These are phyloP conservation scores for Eristalis pertinax DNA, from an alignment of 2,888 invertebrate genomes.

Conservation along the genomic window DNA sequence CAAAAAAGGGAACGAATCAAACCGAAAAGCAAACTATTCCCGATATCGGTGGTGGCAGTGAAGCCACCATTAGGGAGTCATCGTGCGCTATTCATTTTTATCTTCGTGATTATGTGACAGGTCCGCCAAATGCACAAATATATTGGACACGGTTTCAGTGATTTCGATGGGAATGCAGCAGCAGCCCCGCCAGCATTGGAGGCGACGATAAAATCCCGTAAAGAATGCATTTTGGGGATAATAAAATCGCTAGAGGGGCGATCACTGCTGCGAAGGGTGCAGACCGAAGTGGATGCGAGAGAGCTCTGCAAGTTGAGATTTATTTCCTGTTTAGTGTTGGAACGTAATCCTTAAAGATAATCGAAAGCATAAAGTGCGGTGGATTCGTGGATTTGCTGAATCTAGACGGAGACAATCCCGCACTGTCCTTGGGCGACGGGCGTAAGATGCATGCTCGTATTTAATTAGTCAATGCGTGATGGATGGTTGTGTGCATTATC, in stretches of 20 bases:
- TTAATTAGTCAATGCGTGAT: slow-evolving; percentile 13
- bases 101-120: slow-evolving; percentile 54
- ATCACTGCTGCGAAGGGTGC: neutral
- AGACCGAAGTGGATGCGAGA: neutral
- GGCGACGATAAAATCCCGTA: slow-evolving; percentile 39
- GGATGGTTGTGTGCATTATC: neutral
- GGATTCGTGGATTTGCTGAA: slow-evolving; percentile 24
- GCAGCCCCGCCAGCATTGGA: slow-evolving; percentile 3
- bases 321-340: slow-evolving; percentile 53
- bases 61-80: slow-evolving; percentile 42
- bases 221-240: slow-evolving; percentile 49
- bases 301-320: slow-evolving; percentile 44
- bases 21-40: slow-evolving; percentile 31
- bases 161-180: slow-evolving; percentile 31
- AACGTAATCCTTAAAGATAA: slow-evolving; percentile 52
- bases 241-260: slow-evolving; percentile 39
- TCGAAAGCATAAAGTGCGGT: slow-evolving; percentile 53
- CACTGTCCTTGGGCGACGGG: neutral
- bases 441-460: slow-evolving; percentile 5
- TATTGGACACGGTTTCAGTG: slow-evolving; percentile 46
- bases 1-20: slow-evolving; percentile 26
- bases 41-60: slow-evolving; percentile 23
- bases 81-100: slow-evolving; percentile 30
- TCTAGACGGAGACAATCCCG: slow-evolving; percentile 5
- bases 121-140: slow-evolving; percentile 51